Evolutionary conservation across 2,113 vertebrate species (phyloP).

Genomic region (Tragelaphus imberbis): DNA sequence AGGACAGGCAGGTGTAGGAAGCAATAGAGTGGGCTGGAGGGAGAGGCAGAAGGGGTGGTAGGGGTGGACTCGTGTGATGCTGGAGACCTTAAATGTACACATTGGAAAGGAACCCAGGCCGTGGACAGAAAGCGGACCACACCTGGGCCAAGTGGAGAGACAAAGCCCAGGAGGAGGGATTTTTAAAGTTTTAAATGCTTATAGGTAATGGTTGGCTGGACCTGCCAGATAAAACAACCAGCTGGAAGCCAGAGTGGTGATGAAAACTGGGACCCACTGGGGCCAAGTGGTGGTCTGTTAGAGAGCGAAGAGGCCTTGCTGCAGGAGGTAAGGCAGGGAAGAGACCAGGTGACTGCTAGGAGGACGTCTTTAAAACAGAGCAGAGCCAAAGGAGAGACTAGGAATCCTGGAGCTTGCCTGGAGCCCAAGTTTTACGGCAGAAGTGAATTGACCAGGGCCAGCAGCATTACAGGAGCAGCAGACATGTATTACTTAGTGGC

Average conservation of each 20-base stretch:
- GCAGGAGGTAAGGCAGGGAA: neutral
- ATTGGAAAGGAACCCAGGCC: neutral
- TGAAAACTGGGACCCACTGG: neutral
- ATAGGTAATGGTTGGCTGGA: too few relatives aligned
- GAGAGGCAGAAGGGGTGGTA: neutral
- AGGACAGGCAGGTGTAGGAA: neutral
- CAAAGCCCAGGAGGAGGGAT: neutral
- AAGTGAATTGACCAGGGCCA: neutral
- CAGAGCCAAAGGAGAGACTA: neutral
- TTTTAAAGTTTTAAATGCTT: neutral
- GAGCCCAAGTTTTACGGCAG: neutral
- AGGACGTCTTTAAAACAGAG: too few relatives aligned
- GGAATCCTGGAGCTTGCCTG: neutral
- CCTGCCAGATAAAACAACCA: neutral
- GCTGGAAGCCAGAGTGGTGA: accelerated
- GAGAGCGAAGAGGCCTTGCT: neutral
- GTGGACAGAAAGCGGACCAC: neutral
- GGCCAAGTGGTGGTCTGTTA: too few relatives aligned
- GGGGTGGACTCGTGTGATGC: accelerated
- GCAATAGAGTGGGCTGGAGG: accelerated
- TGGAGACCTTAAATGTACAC: neutral
- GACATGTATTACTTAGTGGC: neutral
- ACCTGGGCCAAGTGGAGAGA: neutral
- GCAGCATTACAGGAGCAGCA: neutral
- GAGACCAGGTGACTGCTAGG: neutral